Base-by-base conservation (phyloP, 2,888 invertebrate species). In the Agonopterix heracliana region DNA sequence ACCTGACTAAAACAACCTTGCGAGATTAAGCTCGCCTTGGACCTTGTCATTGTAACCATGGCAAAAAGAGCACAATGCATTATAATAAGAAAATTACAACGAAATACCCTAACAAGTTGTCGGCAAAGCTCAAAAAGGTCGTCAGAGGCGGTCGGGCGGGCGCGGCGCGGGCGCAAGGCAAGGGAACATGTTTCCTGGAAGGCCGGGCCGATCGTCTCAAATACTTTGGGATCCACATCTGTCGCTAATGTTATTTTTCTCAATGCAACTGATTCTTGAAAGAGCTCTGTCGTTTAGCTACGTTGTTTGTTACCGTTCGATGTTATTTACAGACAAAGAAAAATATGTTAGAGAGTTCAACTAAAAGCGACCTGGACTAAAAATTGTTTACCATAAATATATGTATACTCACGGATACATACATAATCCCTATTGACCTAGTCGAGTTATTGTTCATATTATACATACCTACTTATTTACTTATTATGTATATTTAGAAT, bases 71-170 rank as follows among this genome's bases (percentile, higher is more conserved):
- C 65, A 74, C 71, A 71, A 77, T 66, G 61, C 54, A 48, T 49
- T 49, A 55, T 54, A 57, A 64, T 59, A 62, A 64, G 66, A 68
- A 73, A 74, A 75, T 74, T 75, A 75, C 70, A 67, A 68, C 71
- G 71, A 71, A 62, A 74, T 73, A 68, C 64, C 66, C 68, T 67
- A 71, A 72, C 68, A 69, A 71, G 71, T 68, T 66, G 81, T 76
- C 86, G 85, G 86, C 77, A 59, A 71, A 77, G 74, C 66, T 79
- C 78, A 81, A 86, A 82, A 78, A 73, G 66, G 66, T 74, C 71
- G 69, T 70, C 60, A 75, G 72, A 42, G 34, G 60, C 41, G 41
- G 62, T 59, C 61, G 57, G 60, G 26, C 26, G 26, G 26, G 57
- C 61, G 40, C 47, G 47, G 47, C 17, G 43, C 59, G 60, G 53